Evolutionary conservation across 2,888 invertebrate genomes (phyloP), one percentile per base, ranked within the genome.

Genomic region (Axea sp.): DNA sequence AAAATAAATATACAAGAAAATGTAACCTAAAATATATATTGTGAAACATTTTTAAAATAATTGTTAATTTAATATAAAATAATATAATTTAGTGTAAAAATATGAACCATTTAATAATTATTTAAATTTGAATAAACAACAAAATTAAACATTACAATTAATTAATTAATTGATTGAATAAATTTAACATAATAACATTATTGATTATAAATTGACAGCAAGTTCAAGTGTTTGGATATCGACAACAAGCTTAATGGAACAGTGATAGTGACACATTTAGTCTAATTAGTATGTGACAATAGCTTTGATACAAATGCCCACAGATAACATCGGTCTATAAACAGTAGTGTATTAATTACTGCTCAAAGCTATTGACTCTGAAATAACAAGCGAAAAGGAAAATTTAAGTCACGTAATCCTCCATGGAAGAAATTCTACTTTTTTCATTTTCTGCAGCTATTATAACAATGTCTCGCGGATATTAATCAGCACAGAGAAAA

Each of bases 401-500:
- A 35, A 60, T 62, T 47, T 49, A 7, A 47, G 49, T 62, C 60
- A 49, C 39, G 49, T 49, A 39, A 62, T 62, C 6, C 31, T 26
- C 43, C 7, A n/a, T 15, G 47, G 24, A 14, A 8, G 3, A 37
- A 30, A 33, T 47, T 17, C 15, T 35, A 8, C 51, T 49, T 22
- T 30, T 39, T 51, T 31, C 28, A 15, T 33, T n/a, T 41, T 15
- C 7, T n/a, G 28, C 6, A 30, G 31, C 35, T 41, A 62, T 51
- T 41, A 51, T 51, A 41, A 37, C 62, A 33, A 24, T 62, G 51
- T 62, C 62, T 62, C 31, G 51, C 43, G 62, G 53, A 69, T 51
- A 69, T 60, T 69, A 69, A 69, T 69, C 69, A 62, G 62, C 39
- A 31, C 30, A 24, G 4, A 8, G 28, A 28, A 28, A 12, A 53